Evolutionary conservation across 1,140 invertebrate genomes (phyloP), one percentile per base, ranked within the genome.

Genomic region (Pogonognathellus flavescens): DNA sequence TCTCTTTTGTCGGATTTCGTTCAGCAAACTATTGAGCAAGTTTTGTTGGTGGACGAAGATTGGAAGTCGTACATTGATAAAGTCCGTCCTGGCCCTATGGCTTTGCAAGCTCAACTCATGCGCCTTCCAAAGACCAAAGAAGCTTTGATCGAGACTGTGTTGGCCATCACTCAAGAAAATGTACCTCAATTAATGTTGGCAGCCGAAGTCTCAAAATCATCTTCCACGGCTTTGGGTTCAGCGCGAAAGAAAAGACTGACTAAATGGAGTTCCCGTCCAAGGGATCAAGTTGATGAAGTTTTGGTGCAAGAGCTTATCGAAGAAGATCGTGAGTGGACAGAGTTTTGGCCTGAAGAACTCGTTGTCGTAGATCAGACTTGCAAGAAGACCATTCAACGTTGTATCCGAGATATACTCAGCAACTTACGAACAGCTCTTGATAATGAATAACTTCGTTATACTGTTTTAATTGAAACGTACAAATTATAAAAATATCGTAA

Each of bases 291-390:
- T 1, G 86, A 87, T 52, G 86, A 87, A 62, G 53, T 86, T 0
- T 59, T 87, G 14, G 82, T 80, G 6, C 84, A 87, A 49, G 86
- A 87, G 62, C 60, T 87, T 13, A 80, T 87, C 49, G 22, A 84
- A 59, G 86, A 87, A 82, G 84, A 87, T 70, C 76, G 49, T 8
- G 84, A 86, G 52, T 87, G 86, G 86, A 87, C 85, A 20, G 86
- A 87, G 60, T 55, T 25, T 25, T 87, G 84, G 84, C 84, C 86
- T 0, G 86, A 87, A 52, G 84, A 87, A 57, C 20, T 87, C 55
- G 49, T 87, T 1, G 57, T 85, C 22, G 16, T 70, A 22, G 57
- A 87, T 50, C 55, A 41, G 52, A 20, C n/a, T 11, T 76, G 31
- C 7, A 2, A 76, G 8, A 76, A 76, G 18, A 50, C 25, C 41